phyloP scores from a whole-genome alignment of 2,113 vertebrate genomes.

The Python bivittatus region DNA sequence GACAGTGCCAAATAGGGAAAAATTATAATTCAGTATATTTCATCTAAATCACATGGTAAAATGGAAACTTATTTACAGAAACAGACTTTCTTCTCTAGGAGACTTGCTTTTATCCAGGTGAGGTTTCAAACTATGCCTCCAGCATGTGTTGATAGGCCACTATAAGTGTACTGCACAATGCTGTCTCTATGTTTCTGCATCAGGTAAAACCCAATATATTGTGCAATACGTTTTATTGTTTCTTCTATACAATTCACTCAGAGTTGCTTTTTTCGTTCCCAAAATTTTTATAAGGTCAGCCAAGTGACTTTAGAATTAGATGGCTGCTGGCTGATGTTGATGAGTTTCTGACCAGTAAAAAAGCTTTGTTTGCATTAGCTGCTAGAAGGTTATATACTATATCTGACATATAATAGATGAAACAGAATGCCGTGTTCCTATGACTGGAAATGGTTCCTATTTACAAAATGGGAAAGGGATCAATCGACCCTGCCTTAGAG shows the following conservation, averaged over 20 bases:
- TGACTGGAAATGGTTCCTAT: neutral
- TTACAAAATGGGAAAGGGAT: neutral
- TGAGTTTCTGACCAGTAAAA: neutral
- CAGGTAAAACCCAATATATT: neutral
- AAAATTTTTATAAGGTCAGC: neutral
- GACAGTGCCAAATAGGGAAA: neutral
- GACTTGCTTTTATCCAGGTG: neutral
- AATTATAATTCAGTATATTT: neutral
- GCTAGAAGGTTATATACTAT: neutral
- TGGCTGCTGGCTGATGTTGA: neutral
- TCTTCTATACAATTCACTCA: neutral
- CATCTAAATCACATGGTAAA: neutral
- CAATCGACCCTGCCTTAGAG: neutral
- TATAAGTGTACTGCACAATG: neutral
- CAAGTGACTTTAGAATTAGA: neutral
- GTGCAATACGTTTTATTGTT: neutral
- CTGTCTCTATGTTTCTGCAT: neutral
- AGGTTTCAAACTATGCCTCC: neutral
- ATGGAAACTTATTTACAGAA: neutral
- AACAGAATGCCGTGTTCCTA: neutral
- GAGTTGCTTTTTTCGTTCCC: neutral
- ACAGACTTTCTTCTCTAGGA: neutral
- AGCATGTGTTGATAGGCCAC: neutral
- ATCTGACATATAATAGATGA: neutral
- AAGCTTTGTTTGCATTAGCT: neutral